Percentiles rank a stretch among this genome's conserved stretches.
Evolutionary conservation across 2,797 vertebrate species (phyloP).

Genomic region (Macrochelys suwanniensis): DNA sequence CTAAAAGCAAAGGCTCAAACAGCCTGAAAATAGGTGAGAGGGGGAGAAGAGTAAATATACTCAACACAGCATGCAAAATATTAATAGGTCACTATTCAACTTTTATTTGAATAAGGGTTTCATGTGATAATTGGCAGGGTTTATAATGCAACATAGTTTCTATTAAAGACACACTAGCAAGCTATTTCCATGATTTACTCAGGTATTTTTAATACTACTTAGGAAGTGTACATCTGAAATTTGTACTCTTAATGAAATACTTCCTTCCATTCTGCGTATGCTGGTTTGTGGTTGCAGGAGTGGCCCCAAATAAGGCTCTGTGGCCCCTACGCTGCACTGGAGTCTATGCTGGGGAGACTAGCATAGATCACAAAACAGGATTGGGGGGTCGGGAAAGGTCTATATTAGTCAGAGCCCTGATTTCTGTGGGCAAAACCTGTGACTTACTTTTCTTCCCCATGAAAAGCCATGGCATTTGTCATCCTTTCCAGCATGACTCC

Average conservation of each 20-base stretch:
- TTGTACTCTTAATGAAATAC: background rate
- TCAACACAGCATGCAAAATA: background rate
- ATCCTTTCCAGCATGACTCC: background rate
- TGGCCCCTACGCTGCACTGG: background rate
- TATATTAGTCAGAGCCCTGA: background rate
- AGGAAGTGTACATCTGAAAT: background rate
- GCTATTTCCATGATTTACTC: background rate
- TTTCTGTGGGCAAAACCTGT: background rate
- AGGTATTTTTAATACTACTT: background rate
- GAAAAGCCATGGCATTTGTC: background rate
- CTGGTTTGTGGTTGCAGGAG: background rate
- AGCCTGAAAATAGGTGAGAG: background rate
- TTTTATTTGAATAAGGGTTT: slow-evolving; percentile 35
- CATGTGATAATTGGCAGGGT: slow-evolving; percentile 37
- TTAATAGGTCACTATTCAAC: slow-evolving; percentile 44
- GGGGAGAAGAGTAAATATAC: fast-evolving
- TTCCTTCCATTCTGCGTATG: background rate
- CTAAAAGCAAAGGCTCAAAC: background rate
- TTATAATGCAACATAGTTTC: background rate
- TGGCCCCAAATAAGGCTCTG: background rate
- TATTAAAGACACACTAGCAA: background rate
- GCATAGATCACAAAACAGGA: fast-evolving
- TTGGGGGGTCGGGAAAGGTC: background rate
- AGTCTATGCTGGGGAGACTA: background rate
- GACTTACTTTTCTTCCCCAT: background rate